Evolutionary conservation across 2,797 vertebrate species (phyloP).

Genomic region (Lates japonicus): DNA sequence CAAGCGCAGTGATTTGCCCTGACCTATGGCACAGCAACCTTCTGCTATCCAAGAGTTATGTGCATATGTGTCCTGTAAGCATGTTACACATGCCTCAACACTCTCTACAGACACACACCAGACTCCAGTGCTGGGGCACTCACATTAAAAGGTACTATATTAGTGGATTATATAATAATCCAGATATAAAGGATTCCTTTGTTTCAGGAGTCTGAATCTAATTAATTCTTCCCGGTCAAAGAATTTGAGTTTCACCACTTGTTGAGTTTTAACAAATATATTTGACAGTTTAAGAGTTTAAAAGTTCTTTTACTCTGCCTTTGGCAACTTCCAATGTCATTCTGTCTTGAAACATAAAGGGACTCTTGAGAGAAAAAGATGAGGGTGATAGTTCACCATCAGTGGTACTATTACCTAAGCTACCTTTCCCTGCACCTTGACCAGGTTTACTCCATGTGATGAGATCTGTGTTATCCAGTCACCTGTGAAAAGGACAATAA

Average conservation of each 20-base stretch:
- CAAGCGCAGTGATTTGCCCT: background rate
- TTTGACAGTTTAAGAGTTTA: background rate
- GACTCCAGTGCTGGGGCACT: background rate
- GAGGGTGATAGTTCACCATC: background rate
- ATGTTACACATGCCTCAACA: background rate
- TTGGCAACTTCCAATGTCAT: background rate
- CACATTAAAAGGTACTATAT: background rate
- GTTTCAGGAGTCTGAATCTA: conserved; percentile 17
- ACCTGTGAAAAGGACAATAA: background rate
- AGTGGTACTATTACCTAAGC: background rate
- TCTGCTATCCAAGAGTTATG: background rate
- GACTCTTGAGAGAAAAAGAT: background rate
- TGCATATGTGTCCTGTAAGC: background rate
- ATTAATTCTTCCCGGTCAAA: background rate
- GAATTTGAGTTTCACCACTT: background rate
- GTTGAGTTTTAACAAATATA: background rate
- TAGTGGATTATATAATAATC: background rate
- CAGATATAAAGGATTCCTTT: conserved; percentile 33
- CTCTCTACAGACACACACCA: background rate
- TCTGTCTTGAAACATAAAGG: background rate
- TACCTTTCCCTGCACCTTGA: background rate
- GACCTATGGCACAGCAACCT: background rate
- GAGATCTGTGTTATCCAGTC: background rate
- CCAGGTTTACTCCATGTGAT: background rate
- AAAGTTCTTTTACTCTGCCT: background rate